phyloP scores from a whole-genome alignment of 1,140 invertebrate species.

The Drosophila willistoni region DNA sequence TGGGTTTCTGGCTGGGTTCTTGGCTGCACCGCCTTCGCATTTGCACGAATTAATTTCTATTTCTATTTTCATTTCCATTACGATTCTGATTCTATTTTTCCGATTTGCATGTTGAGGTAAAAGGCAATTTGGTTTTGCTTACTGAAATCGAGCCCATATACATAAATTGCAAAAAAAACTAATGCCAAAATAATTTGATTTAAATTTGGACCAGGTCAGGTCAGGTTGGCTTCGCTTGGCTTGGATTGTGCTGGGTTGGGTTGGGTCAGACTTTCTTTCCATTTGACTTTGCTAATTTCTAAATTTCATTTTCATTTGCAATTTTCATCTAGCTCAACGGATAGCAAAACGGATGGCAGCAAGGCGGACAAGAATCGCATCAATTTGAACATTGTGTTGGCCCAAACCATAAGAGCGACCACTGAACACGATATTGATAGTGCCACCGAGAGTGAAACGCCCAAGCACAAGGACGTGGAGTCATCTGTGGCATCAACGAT shows the following conservation, averaged over 20 bases:
- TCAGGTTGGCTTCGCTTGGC: slow-evolving; percentile 21
- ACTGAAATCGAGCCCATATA: slow-evolving; percentile 62
- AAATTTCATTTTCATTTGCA: slow-evolving; percentile 15
- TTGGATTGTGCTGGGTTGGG: slow-evolving; percentile 24
- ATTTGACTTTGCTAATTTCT: slow-evolving; percentile 30
- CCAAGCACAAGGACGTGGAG: slow-evolving; percentile 7
- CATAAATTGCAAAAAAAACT: slow-evolving; percentile 74
- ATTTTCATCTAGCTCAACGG: slow-evolving; percentile 19
- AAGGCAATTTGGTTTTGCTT: slow-evolving; percentile 46
- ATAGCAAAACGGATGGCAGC: slow-evolving; percentile 46
- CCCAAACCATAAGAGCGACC: slow-evolving; percentile 70
- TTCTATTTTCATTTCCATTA: slow-evolving; percentile 35
- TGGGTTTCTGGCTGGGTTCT: too few relatives aligned
- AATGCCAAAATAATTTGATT: slow-evolving; percentile 78
- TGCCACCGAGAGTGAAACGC: slow-evolving; percentile 36
- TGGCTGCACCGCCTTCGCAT: slow-evolving; percentile 38
- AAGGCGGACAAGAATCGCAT: slow-evolving; percentile 78
- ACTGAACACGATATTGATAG: slow-evolving; percentile 68
- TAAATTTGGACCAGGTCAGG: slow-evolving; percentile 64
- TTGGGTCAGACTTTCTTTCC: slow-evolving; percentile 48
- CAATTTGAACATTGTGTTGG: slow-evolving; percentile 77
- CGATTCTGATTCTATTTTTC: slow-evolving; percentile 20
- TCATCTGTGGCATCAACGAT: background rate
- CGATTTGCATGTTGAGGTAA: slow-evolving; percentile 44
- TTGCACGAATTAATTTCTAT: slow-evolving; percentile 75